A percentile compares a stretch with the other conserved stretches of the same genome.
These are phyloP conservation scores for Talpa occidentalis DNA, from an alignment of 2,113 vertebrate genomes.

Conservation along the genomic window DNA sequence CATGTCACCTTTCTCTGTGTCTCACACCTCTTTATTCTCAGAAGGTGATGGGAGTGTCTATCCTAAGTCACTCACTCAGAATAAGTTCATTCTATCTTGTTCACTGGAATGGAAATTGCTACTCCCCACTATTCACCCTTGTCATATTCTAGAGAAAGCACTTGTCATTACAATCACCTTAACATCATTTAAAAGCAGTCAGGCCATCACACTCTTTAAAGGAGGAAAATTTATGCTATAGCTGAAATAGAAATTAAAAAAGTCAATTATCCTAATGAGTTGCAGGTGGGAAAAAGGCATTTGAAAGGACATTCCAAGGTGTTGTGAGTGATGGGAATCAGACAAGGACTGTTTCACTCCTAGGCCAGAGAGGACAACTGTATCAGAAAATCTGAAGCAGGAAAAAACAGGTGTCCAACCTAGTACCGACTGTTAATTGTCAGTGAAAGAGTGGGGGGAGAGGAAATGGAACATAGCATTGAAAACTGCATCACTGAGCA, in stretches of 20 bases:
- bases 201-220: background rate
- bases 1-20: background rate
- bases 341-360: background rate
- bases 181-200: conserved; percentile 1
- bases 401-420: background rate
- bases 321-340: background rate
- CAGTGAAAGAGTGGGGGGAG: background rate
- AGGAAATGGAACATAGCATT: background rate
- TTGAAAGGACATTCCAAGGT: background rate
- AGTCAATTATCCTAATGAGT: conserved; percentile 45
- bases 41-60: background rate
- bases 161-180: background rate
- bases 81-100: background rate
- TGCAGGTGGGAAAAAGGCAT: background rate
- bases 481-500: background rate
- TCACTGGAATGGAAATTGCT: conserved; percentile 1
- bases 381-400: background rate
- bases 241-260: background rate
- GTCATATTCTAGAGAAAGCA: background rate
- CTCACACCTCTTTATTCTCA: background rate
- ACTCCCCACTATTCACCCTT: background rate
- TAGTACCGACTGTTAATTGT: background rate
- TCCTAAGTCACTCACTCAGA: background rate
- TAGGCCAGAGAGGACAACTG: background rate
- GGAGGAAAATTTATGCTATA: conserved; percentile 20